phyloP scores from a whole-genome alignment of 64 coral and sea anemone species.

The Actinia equina region DNA sequence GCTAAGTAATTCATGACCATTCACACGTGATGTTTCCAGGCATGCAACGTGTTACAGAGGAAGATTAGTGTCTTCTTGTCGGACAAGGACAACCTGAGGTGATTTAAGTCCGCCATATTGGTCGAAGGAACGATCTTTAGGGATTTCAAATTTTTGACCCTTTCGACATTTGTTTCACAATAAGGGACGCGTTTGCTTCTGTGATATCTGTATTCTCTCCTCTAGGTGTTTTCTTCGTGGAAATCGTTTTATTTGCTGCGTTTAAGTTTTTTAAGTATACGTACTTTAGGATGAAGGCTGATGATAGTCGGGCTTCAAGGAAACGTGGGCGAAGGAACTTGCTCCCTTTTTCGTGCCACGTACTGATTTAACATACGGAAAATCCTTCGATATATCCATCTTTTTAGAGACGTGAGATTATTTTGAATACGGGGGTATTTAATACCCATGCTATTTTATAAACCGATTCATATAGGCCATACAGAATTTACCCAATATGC shows the following conservation, averaged over 20 bases:
- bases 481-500: no score
- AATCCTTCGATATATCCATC: no score
- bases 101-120: conserved; percentile 13
- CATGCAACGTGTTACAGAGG: neutral
- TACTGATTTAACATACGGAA: neutral
- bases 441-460: no score
- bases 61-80: neutral
- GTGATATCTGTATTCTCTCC: neutral
- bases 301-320: neutral
- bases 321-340: neutral
- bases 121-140: neutral
- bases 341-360: neutral
- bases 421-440: no score
- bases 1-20: neutral
- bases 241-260: neutral
- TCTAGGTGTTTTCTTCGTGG: neutral
- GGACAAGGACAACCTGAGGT: neutral
- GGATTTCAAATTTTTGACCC: neutral
- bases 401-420: no score
- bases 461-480: no score
- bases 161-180: neutral
- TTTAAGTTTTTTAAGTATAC: neutral
- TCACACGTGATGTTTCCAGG: conserved; percentile 4
- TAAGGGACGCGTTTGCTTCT: neutral
- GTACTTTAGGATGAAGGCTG: neutral